Percentiles rank a stretch among this genome's conserved stretches.
Evolutionary conservation across 2,888 invertebrate species (phyloP).

Genomic region (Nymphalis urticae): DNA sequence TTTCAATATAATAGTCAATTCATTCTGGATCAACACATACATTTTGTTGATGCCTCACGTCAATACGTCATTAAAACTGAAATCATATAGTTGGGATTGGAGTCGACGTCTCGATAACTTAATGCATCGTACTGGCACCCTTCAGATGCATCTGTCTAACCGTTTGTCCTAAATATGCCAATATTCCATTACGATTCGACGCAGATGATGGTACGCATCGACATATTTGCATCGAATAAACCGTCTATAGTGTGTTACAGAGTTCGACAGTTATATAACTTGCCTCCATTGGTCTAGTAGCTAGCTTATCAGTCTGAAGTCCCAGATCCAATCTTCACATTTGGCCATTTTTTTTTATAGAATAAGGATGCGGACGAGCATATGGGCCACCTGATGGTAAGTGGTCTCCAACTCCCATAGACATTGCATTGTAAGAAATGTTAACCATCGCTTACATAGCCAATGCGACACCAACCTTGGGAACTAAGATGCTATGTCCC

Average conservation of each 20-base stretch:
- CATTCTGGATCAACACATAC: not conserved
- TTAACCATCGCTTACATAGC: too few species aligned
- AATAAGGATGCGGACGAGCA: too few species aligned
- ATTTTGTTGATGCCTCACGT: not conserved
- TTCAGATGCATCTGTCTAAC: conserved; percentile 12
- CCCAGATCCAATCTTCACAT: too few species aligned
- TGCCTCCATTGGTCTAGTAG: too few species aligned
- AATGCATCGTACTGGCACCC: conserved; percentile 25
- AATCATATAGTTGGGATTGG: not conserved
- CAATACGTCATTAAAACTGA: not conserved
- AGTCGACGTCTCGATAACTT: conserved; percentile 17
- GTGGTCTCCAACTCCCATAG: too few species aligned
- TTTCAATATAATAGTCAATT: not conserved
- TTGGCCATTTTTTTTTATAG: too few species aligned
- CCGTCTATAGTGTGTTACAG: not conserved
- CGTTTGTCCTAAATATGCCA: conserved; percentile 36
- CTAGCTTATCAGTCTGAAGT: too few species aligned
- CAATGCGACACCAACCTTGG: too few species aligned
- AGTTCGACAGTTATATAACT: not conserved
- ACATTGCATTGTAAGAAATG: too few species aligned
- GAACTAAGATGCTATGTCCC: too few species aligned
- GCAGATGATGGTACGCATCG: conserved; percentile 36
- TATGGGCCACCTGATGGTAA: too few species aligned
- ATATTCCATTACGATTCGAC: conserved; percentile 34
- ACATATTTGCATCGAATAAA: conserved; percentile 23